Percentiles rank a stretch among this genome's conserved stretches.
Evolutionary conservation across 2,797 vertebrate species (phyloP).

Genomic region (Neomorphus geoffroyi): DNA sequence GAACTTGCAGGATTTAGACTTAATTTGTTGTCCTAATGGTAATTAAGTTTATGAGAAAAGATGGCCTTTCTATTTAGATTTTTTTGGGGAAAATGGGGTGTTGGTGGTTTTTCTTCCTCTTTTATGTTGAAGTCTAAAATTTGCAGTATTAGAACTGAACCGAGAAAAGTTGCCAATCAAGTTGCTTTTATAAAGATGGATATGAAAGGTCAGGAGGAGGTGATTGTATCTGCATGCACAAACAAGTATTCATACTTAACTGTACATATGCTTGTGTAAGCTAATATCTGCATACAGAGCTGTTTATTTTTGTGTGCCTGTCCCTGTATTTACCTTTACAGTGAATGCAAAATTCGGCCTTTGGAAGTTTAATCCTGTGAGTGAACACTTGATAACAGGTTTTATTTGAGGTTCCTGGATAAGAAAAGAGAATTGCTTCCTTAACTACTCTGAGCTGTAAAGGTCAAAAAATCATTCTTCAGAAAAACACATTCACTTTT

Average conservation of each 20-base stretch:
- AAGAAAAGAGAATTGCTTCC: not conserved
- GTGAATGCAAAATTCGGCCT: not conserved
- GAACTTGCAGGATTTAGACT: not conserved
- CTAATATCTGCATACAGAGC: not conserved
- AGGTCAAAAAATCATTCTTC: not conserved
- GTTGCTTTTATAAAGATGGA: not conserved
- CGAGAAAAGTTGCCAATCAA: not conserved
- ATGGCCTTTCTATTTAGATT: not conserved
- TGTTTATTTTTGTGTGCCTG: not conserved
- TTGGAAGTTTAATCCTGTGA: not conserved
- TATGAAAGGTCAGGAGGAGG: not conserved
- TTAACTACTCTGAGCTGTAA: not conserved
- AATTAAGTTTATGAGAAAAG: not conserved
- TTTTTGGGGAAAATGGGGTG: fast-evolving
- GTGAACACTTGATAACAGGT: not conserved
- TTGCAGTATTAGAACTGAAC: not conserved
- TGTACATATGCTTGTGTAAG: not conserved
- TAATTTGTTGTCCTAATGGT: not conserved
- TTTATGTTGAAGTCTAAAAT: not conserved
- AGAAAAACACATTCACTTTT: not conserved
- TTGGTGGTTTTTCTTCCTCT: not conserved
- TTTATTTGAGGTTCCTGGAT: not conserved
- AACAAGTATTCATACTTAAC: not conserved
- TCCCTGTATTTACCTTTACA: not conserved
- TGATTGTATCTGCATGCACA: not conserved